These are phyloP conservation scores for Toxotes lorentzi DNA, from an alignment of 2,797 vertebrate species.

Conservation along the genomic window DNA sequence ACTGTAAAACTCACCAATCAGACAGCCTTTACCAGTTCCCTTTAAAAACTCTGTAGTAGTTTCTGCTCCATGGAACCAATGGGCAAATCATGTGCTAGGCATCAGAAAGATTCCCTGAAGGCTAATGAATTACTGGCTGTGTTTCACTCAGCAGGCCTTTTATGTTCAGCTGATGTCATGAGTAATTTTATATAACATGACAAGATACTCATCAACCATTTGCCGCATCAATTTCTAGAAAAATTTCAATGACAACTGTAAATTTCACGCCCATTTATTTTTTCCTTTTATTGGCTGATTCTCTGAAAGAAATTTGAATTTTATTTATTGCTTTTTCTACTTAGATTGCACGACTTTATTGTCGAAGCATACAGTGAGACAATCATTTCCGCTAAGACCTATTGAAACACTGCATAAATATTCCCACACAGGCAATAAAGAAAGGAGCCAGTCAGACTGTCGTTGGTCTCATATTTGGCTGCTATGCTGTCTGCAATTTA, in stretches of 20 bases:
- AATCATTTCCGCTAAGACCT: background rate
- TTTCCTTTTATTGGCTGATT: background rate
- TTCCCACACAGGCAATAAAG: conserved; percentile 87
- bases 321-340: background rate
- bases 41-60: background rate
- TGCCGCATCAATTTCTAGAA: background rate
- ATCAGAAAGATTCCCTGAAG: conserved; percentile 15
- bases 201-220: background rate
- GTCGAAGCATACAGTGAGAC: background rate
- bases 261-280: background rate
- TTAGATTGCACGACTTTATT: background rate
- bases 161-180: conserved; percentile 8
- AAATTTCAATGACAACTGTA: background rate
- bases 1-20: background rate
- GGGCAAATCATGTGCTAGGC: conserved; percentile 32
- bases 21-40: background rate
- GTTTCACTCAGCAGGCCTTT: background rate
- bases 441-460: conserved; percentile 91
- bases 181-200: background rate
- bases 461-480: conserved; percentile 95
- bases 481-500: conserved; percentile 91
- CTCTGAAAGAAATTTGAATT: background rate
- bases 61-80: background rate
- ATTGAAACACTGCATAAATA: background rate
- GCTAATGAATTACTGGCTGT: conserved; percentile 14